These are phyloP conservation scores for Cyprinodon brontotheroides DNA, from an alignment of 2,113 vertebrate species.

Conservation along the genomic window DNA sequence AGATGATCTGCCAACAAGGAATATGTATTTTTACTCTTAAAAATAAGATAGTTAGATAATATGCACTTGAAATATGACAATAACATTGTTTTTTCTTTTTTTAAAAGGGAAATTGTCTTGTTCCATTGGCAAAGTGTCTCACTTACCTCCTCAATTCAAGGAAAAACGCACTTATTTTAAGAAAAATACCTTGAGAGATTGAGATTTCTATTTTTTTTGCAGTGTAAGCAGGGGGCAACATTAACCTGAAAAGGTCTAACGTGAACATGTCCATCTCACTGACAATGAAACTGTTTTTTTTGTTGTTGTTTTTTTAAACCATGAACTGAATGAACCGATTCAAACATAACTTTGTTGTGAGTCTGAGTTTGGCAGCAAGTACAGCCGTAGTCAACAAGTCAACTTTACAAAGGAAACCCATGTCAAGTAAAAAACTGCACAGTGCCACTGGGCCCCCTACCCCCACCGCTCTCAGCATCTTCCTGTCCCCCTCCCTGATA, in stretches of 20 bases:
- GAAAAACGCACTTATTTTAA: too few relatives aligned
- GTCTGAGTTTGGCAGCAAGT: neutral
- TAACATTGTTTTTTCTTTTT: too few relatives aligned
- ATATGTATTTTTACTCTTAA: too few relatives aligned
- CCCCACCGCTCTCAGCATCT: constrained; percentile 45
- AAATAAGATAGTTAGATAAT: too few relatives aligned
- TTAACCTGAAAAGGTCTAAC: neutral
- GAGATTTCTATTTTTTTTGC: too few relatives aligned
- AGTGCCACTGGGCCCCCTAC: constrained; percentile 45
- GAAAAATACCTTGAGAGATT: too few relatives aligned
- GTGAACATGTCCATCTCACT: neutral
- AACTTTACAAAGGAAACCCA: constrained; percentile 39
- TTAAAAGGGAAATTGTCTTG: too few relatives aligned
- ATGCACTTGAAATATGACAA: too few relatives aligned
- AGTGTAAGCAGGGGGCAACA: neutral
- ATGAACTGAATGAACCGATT: neutral
- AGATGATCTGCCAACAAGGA: too few relatives aligned
- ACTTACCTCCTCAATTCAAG: too few relatives aligned
- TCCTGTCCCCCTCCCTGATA: constrained; percentile 67
- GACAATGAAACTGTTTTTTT: neutral
- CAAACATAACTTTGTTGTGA: constrained; percentile 2
- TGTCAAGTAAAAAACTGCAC: constrained; percentile 31
- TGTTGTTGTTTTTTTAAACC: neutral
- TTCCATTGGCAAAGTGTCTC: too few relatives aligned
- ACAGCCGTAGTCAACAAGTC: constrained; percentile 19